Base-by-base conservation (phyloP, 1,140 invertebrate genomes). In the Nautilus pompilius region DNA sequence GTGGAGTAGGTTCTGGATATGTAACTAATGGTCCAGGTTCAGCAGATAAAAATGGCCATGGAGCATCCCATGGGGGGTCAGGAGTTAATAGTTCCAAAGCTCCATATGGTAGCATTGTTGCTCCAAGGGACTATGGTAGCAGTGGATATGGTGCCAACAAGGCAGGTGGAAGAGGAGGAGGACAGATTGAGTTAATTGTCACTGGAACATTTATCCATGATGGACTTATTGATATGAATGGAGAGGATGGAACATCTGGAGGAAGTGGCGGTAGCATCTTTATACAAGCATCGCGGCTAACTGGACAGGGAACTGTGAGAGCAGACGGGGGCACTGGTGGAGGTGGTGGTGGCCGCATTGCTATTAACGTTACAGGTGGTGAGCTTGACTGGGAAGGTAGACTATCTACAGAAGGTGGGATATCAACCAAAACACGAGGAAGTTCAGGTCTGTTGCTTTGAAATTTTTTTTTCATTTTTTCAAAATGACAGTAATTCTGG, bases 151-250 rank as follows among this genome's bases (percentile, higher is more conserved):
- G 66, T 46, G 70, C 70, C 5, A 61, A 63, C 32, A 20, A 48
- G 5, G 32, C 36, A 15, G 33, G 36, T n/a, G 72, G 72, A 10
- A 34, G 67, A 24, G 75, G 75, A 48, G 75, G 75, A 34, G 73
- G 73, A 17, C 75, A 77, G 58, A 56, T 77, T 26, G 63, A 72
- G n/a, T 41, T 77, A 17, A 36, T 60, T 3, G 59, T 64, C 1
- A 20, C 62, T 10, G 28, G 49, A 17, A 62, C 20, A 10, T 28
- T 71, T 5, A 62, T 22, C 22, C 49, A 72, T 48, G 67, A 77
- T 65, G 75, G 75, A 26, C 56, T 66, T 10, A 71, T 77, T 26
- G 68, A 77, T 32, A 60, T 75, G 67, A 74, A 65, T 61, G 73
- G 69, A 53, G 28, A 45, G 5, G 36, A 46, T 60, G 60, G 62